Base-by-base conservation (phyloP, 2,888 invertebrate species). In the Malacosoma neustria region DNA sequence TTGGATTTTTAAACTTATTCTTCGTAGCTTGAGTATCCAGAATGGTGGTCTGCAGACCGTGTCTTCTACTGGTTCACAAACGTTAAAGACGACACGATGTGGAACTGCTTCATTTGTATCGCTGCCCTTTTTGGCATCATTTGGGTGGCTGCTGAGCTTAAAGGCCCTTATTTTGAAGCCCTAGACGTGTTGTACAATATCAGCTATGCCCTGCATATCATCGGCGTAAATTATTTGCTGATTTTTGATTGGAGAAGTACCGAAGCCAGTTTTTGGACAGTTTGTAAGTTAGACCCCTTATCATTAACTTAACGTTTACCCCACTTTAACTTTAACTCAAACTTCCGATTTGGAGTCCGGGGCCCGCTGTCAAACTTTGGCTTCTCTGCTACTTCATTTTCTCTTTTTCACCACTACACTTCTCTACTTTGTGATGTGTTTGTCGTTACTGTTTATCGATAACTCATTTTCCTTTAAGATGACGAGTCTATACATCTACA, bases 71-170 rank as follows among this genome's bases (percentile, higher is more conserved):
- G 51, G 40, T 50, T 71, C 36, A 57, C 52, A 15, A 42, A 47
- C 3, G 52, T 75, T 1, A 63, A 65, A 0, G 70, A 73, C 3
- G 53, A 68, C 30, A 51, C 61, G 1, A 2, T 46, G 0, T 79
- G 77, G 75, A 77, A 74, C 48, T 48, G 54, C 30, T 52, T 59
- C 34, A 57, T 77, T 13, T 72, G 75, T 41, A 11, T 43, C 4
- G 13, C 51, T 2, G 61, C 58, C 0, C 44, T 73, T 2, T 4
- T 56, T 2, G 61, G 56, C 6, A 50, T 72, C 4, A 40, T 66
- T 1, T 49, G 54, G 46, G 50, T 50, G 0, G 49, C 60, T 1
- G 35, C 57, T 2, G 46, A 49, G 7, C 11, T 48, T 11, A 5
- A 37, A 1, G 13, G 44, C 6, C 12, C 42, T 2, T 38, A 48